Evolutionary conservation across 2,797 vertebrate genomes (phyloP).

Genomic region (Manis javanica): DNA sequence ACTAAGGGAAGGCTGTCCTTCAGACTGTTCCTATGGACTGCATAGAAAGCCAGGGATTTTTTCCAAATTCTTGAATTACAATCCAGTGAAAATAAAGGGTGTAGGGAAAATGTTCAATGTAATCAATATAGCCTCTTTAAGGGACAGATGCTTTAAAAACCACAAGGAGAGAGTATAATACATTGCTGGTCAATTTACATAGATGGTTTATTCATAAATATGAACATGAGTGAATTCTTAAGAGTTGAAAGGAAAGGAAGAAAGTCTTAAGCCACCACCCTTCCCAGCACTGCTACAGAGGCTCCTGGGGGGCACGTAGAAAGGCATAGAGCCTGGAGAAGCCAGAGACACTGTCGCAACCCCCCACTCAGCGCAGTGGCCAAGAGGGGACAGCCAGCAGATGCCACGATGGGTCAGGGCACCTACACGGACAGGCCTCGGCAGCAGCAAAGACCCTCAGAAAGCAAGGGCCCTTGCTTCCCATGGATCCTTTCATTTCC

Average conservation of each 20-base stretch:
- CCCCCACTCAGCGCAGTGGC: no score
- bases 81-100: conserved; percentile 53
- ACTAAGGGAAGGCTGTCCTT: not conserved
- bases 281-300: not conserved
- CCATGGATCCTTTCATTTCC: not conserved
- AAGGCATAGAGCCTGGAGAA: not conserved
- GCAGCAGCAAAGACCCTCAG: not conserved
- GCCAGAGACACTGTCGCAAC: not conserved
- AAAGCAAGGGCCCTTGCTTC: not conserved
- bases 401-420: not conserved
- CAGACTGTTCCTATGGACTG: not conserved
- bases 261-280: not conserved
- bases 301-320: not conserved
- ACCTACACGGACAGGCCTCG: not conserved
- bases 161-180: not conserved
- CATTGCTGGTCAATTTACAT: conserved; percentile 29
- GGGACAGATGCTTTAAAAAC: conserved; percentile 31
- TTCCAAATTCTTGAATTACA: not conserved
- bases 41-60: conserved; percentile 24
- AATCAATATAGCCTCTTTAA: conserved; percentile 21
- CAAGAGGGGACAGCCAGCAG: not conserved
- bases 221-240: not conserved
- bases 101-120: conserved; percentile 21
- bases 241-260: not conserved
- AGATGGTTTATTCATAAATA: conserved; percentile 52